Base-by-base conservation (phyloP, 2,888 invertebrate species). In the Neoascia interrupta region DNA sequence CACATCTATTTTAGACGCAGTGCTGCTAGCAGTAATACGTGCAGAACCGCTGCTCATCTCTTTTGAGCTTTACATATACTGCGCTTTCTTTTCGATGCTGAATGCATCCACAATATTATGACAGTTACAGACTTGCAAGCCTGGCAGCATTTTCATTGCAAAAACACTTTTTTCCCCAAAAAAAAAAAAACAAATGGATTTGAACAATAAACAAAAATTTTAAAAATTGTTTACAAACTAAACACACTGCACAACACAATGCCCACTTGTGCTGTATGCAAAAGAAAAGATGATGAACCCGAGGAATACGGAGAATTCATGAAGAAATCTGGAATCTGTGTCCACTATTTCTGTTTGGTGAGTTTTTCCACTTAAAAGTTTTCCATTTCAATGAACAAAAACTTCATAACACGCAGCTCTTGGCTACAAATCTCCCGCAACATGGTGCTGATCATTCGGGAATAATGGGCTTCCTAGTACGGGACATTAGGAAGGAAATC, bases 381-480 rank as follows among this genome's bases (percentile, higher is more conserved):
- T 34, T 1, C 19, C 6, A 31, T 1, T 3, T n/a, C 18, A 45
- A 1, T 36, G 4, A 36, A 47, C n/a, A 15, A 10, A n/a, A n/a
- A n/a, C n/a, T n/a, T n/a, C n/a, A n/a, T n/a, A n/a, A n/a, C 0
- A 31, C 37, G 0, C 85, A 94, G 94, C 85, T 95, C 0, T 87
- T 95, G 15, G 93, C 95, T 0, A 92, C 93, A 15, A 91, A 92
- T 63, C 88, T 95, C 84, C 88, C 91, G 19, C 95, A 95, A 84
- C 91, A 90, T 70, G 95, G 94, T 0, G 86, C 86, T 19, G 95
- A 95, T 82, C 88, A 90, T 1, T 91, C 93, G 56, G 96, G 96
- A 0, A 92, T 96, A 21, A 90, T 93, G 75, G 96, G 96, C 0
- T 96, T 96, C 85, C 84, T 94, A 15, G 86, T 91, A 5, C 85